Base-by-base conservation (phyloP, 2,797 vertebrate genomes). In the Helicolenus hilgendorfi region DNA sequence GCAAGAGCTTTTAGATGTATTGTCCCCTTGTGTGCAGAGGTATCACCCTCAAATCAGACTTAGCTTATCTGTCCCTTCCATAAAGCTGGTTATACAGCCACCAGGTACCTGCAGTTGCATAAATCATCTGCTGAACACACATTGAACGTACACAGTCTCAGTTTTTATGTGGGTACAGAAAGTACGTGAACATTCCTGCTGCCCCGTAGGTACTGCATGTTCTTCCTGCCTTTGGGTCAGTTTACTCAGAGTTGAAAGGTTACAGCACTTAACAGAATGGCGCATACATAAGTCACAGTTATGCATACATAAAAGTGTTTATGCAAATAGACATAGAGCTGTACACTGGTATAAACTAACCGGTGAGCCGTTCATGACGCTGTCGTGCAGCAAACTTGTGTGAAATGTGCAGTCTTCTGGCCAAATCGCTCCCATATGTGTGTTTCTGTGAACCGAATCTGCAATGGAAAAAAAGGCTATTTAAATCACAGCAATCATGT, bases 241-340 rank as follows among this genome's bases (percentile, higher is more conserved):
- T 90, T 89, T 89, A 82, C 78, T 79, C 67, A 36, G 59, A 74
- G 78, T 65, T 79, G 13, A 91, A 86, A 83, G 75, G 77, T 87
- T 74, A 69, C 22, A 71, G 62, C 74, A 77, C 69, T 85, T 82
- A 72, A 73, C 49, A 70, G 56, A 80, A 27, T 14, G 8, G 4
- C 33, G 31, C 64, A 72, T 55, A 59, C 59, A 26, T 60, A 65
- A 83, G 55, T 77, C 79, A 45, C 31, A 45, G 36, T 70, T 60
- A 68, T 73, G 82, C 68, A 73, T 29, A 75, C 70, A 73, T 62
- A 76, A 70, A 87, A 41, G 45, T 71, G 59, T 67, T 58, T 45
- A 55, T 72, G 49, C 74, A 80, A 67, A 77, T 31, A 77, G 55
- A 72, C 73, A 29, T 26, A 0, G 27, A 65, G 55, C 65, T 58